phyloP scores from a whole-genome alignment of 2,113 vertebrate genomes.

The Chunga burmeisteri region DNA sequence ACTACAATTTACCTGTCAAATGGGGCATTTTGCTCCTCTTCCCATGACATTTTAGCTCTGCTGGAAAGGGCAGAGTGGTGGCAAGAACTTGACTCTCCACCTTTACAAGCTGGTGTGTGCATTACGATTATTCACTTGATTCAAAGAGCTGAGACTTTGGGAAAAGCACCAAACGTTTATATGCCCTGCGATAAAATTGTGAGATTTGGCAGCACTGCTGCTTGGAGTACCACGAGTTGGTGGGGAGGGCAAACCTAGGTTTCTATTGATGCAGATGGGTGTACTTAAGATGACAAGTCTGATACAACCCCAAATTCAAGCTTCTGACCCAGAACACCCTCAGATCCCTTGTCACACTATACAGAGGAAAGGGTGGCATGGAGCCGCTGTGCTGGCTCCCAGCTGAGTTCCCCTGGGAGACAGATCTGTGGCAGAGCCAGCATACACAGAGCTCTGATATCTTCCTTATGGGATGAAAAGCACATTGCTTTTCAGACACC shows the following conservation, averaged over 20 bases:
- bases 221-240: not conserved
- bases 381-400: fast-evolving
- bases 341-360: not conserved
- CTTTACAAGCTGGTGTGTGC: not conserved
- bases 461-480: not conserved
- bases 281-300: not conserved
- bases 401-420: not conserved
- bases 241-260: not conserved
- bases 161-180: slow-evolving; percentile 24
- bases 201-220: not conserved
- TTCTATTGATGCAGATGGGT: not conserved
- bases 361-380: not conserved
- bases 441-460: not conserved
- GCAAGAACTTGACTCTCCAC: slow-evolving; percentile 22
- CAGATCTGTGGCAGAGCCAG: not conserved
- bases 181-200: slow-evolving; percentile 4
- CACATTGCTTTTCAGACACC: not conserved
- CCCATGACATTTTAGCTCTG: not conserved
- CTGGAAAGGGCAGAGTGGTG: not conserved
- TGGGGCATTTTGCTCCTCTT: not conserved
- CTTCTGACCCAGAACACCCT: not conserved
- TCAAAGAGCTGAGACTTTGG: slow-evolving; percentile 14
- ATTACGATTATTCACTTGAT: not conserved
- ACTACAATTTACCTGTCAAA: not conserved
- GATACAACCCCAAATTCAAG: not conserved